phyloP scores from a whole-genome alignment of 2,797 vertebrate species.

The Poecilia gillii region DNA sequence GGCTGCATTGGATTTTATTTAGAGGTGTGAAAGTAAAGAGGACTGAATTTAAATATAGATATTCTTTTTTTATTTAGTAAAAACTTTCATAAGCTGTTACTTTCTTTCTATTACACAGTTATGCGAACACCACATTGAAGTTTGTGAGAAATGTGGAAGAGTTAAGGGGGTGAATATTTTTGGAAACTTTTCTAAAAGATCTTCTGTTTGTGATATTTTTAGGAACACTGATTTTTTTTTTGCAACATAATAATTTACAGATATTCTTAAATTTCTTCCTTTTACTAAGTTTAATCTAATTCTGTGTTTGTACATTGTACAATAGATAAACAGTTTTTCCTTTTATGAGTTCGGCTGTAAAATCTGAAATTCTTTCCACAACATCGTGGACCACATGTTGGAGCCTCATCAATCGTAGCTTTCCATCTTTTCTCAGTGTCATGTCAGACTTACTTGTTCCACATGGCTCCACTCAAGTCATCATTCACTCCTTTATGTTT shows the following conservation, averaged over 20 bases:
- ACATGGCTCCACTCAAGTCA: neutral
- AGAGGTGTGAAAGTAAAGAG: neutral
- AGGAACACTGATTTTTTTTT: neutral
- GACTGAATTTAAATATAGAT: neutral
- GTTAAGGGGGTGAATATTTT: neutral
- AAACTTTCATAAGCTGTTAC: neutral
- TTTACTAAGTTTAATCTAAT: neutral
- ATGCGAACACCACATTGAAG: neutral
- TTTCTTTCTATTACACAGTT: neutral
- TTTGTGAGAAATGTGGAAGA: neutral
- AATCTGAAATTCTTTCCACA: neutral
- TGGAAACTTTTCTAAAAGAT: neutral
- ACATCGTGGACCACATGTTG: neutral
- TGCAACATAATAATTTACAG: neutral
- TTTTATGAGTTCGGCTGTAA: neutral
- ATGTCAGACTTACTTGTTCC: conserved; percentile 5
- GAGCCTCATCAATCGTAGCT: neutral
- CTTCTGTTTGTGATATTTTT: neutral
- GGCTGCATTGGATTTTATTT: neutral
- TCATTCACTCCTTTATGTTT: neutral
- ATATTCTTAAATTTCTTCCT: neutral
- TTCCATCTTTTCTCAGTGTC: neutral
- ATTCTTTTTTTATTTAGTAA: neutral
- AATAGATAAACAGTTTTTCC: neutral
- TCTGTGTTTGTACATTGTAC: neutral